Evolutionary conservation across 2,888 invertebrate species (phyloP), one percentile per base, ranked within the genome.

Genomic region (Drosophila setosimentum): DNA sequence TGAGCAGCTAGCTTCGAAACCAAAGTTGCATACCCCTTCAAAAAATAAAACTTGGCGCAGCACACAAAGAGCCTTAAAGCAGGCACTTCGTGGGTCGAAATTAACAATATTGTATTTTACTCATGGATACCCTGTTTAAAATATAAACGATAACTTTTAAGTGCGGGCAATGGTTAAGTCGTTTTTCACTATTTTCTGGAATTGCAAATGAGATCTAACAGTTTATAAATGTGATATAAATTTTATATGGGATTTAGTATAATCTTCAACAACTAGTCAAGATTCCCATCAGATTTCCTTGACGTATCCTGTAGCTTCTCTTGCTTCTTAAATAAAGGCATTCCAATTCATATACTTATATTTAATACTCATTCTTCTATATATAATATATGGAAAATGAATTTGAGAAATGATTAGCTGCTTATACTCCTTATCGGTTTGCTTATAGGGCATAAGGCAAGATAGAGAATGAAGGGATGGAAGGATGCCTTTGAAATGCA

Each of bases 401-500:
- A 45, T 16, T 16, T 45, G 16, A 24, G 45, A 45, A 45, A 45
- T 24, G 2, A 45, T 45, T 33, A 49, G 37, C 37, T 40, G 32
- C 21, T 30, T 33, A 40, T 66, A 57, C 65, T 57, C 48, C 1
- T 37, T 37, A 37, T 33, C 24, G 11, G 45, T 53, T 45, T 1
- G 51, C 29, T 58, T 35, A 18, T 11, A 62, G 67, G 73, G 78
- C 73, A 82, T 59, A 55, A 8, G 13, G 49, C 27, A 50, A 58
- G 54, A 35, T 30, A 68, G 66, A 63, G 74, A 63, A 62, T 73
- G 35, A 49, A 27, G 61, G 63, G 40, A 61, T 64, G 63, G 42
- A 64, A 55, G 66, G 64, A 64, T 70, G 85, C 89, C 85, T 85
- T 85, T 85, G 91, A 90, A 81, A 85, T 85, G 85, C 91, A 85